Conservation (phyloP, 2,888 invertebrate genomes). For the Volucella inanis region DNA sequence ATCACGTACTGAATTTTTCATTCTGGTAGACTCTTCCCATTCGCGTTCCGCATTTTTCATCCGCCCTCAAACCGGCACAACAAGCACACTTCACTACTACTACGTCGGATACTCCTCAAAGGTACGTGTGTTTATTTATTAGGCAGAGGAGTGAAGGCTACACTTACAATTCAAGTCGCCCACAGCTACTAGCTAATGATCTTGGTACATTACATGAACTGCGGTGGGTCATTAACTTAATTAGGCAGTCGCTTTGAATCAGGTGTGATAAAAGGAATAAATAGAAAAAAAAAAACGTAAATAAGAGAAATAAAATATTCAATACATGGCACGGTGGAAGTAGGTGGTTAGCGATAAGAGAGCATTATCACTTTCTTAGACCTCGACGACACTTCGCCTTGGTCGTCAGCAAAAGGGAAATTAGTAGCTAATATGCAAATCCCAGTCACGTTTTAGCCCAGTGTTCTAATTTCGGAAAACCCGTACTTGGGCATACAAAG, state of each 20-base stretch:
- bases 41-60: slow-evolving; percentile 40
- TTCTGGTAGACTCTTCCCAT: slow-evolving; percentile 37
- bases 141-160: slow-evolving; percentile 61
- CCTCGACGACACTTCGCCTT: neutral
- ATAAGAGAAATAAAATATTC: slow-evolving; percentile 7
- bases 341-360: slow-evolving; percentile 39
- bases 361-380: slow-evolving; percentile 62
- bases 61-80: slow-evolving; percentile 33
- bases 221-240: slow-evolving; percentile 69
- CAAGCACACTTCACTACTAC: neutral
- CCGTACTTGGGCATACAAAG: slow-evolving; percentile 50
- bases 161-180: slow-evolving; percentile 39
- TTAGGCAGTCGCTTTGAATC: slow-evolving; percentile 59
- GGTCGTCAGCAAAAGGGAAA: slow-evolving; percentile 35
- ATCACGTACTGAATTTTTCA: slow-evolving; percentile 60
- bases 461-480: slow-evolving; percentile 65
- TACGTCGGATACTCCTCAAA: neutral
- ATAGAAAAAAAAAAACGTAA: neutral
- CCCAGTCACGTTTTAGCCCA: slow-evolving; percentile 57
- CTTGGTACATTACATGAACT: slow-evolving; percentile 32
- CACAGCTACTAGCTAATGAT: slow-evolving; percentile 32
- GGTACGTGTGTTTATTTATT: slow-evolving; percentile 20
- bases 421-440: slow-evolving; percentile 59
- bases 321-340: slow-evolving; percentile 14
- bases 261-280: slow-evolving; percentile 39